Conservation (phyloP, 2,797 vertebrate species). For the Anabas testudineus region DNA sequence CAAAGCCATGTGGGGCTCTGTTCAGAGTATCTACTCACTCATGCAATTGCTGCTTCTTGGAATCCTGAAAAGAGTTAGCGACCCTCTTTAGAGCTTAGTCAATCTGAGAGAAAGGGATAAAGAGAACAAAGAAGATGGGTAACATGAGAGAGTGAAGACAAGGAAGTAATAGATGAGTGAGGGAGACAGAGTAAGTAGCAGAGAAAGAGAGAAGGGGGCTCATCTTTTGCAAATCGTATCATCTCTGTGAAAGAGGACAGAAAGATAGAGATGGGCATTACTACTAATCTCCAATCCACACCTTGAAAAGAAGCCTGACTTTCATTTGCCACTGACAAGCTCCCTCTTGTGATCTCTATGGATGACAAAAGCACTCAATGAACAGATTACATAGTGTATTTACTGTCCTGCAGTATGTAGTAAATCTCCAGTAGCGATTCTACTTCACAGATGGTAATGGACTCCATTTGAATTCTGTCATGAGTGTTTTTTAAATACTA, state of each 20-base stretch:
- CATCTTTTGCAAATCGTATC: constrained; percentile 77
- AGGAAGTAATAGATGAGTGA: constrained; percentile 58
- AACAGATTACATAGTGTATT: constrained; percentile 73
- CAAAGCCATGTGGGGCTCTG: constrained; percentile 50
- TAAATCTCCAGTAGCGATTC: constrained; percentile 32
- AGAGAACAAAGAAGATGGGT: constrained; percentile 59
- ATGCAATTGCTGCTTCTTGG: constrained; percentile 45
- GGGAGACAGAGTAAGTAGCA: constrained; percentile 36
- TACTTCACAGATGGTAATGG: constrained; percentile 21
- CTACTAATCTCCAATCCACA: constrained; percentile 80
- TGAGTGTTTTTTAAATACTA: constrained; percentile 27
- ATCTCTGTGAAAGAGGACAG: constrained; percentile 76
- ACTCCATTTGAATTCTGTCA: constrained; percentile 16
- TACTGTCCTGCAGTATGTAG: constrained; percentile 45
- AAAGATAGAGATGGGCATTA: constrained; percentile 78
- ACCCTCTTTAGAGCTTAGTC: constrained; percentile 70
- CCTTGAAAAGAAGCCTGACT: constrained; percentile 80
- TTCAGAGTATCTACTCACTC: constrained; percentile 55
- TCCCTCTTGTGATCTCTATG: constrained; percentile 74
- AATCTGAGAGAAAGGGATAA: constrained; percentile 63
- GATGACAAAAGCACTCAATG: constrained; percentile 69
- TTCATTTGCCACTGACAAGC: constrained; percentile 75
- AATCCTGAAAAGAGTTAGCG: constrained; percentile 73
- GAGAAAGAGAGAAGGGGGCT: constrained; percentile 26
- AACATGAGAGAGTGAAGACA: constrained; percentile 59